Conservation (phyloP, 2,888 invertebrate species). For the Plutella xylostella region DNA sequence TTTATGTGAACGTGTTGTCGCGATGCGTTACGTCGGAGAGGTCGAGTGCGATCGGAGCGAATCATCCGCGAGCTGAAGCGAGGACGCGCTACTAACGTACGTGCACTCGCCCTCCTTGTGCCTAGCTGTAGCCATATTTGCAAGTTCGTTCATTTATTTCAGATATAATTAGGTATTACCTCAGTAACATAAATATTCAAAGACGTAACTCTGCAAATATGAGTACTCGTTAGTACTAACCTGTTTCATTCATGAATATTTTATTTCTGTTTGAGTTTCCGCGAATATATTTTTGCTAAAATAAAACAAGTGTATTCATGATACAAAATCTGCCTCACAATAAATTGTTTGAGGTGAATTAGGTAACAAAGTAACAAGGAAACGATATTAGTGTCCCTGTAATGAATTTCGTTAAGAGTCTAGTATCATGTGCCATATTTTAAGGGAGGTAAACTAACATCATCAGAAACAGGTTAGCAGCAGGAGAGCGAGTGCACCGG, state of each 20-base stretch:
- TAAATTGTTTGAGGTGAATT: too few species aligned
- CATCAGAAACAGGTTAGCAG: conserved; percentile 64
- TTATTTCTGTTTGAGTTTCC: too few species aligned
- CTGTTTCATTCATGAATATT: neutral
- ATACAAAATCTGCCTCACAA: too few species aligned
- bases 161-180: neutral
- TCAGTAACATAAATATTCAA: too few species aligned
- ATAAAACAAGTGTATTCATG: too few species aligned
- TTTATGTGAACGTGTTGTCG: neutral
- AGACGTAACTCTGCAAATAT: conserved; percentile 6
- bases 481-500: conserved; percentile 54
- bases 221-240: conserved; percentile 1
- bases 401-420: too few species aligned
- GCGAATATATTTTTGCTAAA: too few species aligned
- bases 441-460: too few species aligned
- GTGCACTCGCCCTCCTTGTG: neutral
- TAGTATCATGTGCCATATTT: too few species aligned
- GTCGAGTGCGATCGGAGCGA: conserved; percentile 67
- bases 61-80: conserved; percentile 43
- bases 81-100: conserved; percentile 29
- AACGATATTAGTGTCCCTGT: too few species aligned
- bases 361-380: too few species aligned
- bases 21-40: conserved; percentile 44
- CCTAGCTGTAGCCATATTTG: neutral
- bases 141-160: neutral